These are phyloP conservation scores for Podocnemis expansa DNA, from an alignment of 2,113 vertebrate species.

Conservation along the genomic window DNA sequence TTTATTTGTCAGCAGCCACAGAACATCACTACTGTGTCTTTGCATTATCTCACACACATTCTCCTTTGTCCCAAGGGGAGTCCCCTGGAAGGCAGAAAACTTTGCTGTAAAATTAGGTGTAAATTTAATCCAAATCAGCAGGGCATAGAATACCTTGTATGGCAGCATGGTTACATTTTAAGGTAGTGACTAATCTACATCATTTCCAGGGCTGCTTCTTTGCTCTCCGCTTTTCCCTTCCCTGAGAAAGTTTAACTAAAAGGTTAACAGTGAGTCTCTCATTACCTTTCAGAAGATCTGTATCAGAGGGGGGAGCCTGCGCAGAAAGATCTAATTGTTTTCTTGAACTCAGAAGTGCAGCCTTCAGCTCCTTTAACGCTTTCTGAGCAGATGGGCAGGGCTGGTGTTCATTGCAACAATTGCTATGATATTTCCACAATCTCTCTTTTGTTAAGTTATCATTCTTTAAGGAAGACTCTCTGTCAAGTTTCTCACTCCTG, in stretches of 20 bases:
- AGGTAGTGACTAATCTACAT: background rate
- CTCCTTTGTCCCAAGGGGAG: background rate
- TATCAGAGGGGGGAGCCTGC: background rate
- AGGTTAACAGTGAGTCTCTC: background rate
- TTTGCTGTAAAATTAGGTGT: background rate
- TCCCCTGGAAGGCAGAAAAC: background rate
- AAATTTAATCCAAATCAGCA: background rate
- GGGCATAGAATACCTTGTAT: background rate
- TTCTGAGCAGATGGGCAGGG: background rate
- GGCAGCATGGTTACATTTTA: background rate
- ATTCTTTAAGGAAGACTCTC: background rate
- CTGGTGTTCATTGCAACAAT: background rate
- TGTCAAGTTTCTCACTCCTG: background rate
- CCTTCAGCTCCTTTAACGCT: background rate
- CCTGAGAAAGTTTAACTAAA: slow-evolving; percentile 8
- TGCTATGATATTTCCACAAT: background rate
- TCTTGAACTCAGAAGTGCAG: background rate
- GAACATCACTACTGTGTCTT: background rate
- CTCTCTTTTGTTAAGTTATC: background rate
- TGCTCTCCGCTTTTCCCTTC: background rate
- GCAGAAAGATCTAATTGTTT: too few relatives aligned
- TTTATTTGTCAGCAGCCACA: background rate
- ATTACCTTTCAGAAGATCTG: slow-evolving; percentile 15
- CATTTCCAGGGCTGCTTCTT: background rate
- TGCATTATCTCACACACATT: background rate